Evolutionary conservation across 1,140 invertebrate genomes (phyloP), one percentile per base, ranked within the genome.

Genomic region (Propsilocerus akamusi): DNA sequence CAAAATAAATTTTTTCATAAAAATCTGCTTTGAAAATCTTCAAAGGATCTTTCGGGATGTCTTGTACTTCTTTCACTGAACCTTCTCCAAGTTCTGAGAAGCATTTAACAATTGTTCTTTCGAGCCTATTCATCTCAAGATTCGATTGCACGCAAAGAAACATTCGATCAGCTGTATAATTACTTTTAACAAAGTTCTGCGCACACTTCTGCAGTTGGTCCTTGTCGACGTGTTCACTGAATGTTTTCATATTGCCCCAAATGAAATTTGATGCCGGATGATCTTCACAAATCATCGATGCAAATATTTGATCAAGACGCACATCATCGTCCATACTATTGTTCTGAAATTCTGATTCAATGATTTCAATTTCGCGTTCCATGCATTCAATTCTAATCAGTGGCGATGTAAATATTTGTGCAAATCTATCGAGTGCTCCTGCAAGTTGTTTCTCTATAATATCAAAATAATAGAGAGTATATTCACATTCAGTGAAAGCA

Each of bases 331-430:
- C 69, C 51, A 72, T 68, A 20, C 77, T 54, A 62, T 80, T 79
- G 54, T 77, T 76, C 52, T 74, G 69, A 60, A 78, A 72, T 55
- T 80, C 86, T 41, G 85, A 90, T 62, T 94, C 82, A 14, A 94
- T 81, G 1, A 86, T 82, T 65, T 89, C 82, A n/a, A 87, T 69
- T 68, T 94, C 89, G 41, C 86, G 70, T 41, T 81, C 75, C 67
- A 91, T 91, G 1, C 85, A 78, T 51, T 82, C 78, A 56, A 77
- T 71, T 58, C 77, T 79, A 75, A 93, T 86, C 30, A 90, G 65
- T 5, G 90, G 90, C 50, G 74, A 73, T 11, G 84, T 79, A 63
- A 94, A 94, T 70, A 91, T 91, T 65, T 92, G 83, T 48, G 85
- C 77, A 71, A 93, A 92, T 57, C 81, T 79, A 62, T 89, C 82